Percentiles rank a stretch among this genome's conserved stretches.
Evolutionary conservation across 2,888 invertebrate species (phyloP).

Genomic region (Catocala nupta): DNA sequence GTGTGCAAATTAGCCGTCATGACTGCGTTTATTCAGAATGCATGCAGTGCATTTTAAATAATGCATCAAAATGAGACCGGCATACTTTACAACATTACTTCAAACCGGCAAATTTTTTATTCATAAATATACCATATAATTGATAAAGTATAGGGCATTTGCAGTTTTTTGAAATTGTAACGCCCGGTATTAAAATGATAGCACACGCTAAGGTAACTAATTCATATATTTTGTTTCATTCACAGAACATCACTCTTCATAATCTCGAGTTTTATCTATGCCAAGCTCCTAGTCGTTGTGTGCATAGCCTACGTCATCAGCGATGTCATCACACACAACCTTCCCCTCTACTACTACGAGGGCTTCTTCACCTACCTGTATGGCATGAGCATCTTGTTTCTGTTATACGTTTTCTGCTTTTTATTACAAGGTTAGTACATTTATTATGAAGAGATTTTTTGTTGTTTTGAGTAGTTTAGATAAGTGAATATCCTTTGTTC

Average conservation of each 20-base stretch:
- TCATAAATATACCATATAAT: too few relatives aligned
- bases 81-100: too few relatives aligned
- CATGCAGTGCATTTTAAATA: too few relatives aligned
- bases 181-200: too few relatives aligned
- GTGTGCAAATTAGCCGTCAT: background rate
- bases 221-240: conserved; percentile 60
- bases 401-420: conserved; percentile 98
- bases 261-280: conserved; percentile 98
- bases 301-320: conserved; percentile 98
- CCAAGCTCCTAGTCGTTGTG: conserved; percentile 96
- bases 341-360: conserved; percentile 97
- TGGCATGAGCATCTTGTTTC: conserved; percentile 96
- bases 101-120: too few relatives aligned
- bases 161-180: too few relatives aligned
- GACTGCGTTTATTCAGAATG: too few relatives aligned
- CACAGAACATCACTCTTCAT: conserved; percentile 97
- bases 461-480: background rate
- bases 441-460: background rate
- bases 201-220: too few relatives aligned
- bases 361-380: conserved; percentile 98
- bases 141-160: too few relatives aligned
- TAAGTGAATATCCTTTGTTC: conserved; percentile 22
- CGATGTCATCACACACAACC: conserved; percentile 96
- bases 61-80: too few relatives aligned
- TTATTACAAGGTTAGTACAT: conserved; percentile 91